Evolutionary conservation across 2,888 invertebrate species (phyloP).

Genomic region (Drosophila neonasuta): DNA sequence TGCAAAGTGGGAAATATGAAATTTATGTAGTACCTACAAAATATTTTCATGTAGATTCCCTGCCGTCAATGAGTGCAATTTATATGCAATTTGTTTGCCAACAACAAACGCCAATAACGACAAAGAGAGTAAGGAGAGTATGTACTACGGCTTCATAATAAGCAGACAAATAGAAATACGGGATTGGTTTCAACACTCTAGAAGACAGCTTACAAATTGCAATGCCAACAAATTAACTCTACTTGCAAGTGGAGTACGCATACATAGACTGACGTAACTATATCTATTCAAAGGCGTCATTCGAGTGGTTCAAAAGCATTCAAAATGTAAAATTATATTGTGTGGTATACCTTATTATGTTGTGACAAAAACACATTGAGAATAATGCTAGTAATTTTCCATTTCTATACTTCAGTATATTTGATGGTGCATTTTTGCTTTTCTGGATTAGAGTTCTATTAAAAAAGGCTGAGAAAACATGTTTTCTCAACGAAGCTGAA

Average conservation of each 20-base stretch:
- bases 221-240: constrained; percentile 28
- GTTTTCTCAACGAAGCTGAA: background rate
- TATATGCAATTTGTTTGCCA: constrained; percentile 70
- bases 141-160: constrained; percentile 37
- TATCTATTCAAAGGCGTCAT: background rate
- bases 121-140: constrained; percentile 1
- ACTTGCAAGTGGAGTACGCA: background rate
- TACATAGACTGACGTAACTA: background rate
- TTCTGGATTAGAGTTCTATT: background rate
- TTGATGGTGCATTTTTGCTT: background rate
- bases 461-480: too few species aligned
- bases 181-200: constrained; percentile 15
- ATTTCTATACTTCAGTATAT: background rate
- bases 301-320: too few species aligned
- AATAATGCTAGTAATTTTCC: too few species aligned
- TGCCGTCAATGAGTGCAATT: constrained; percentile 72
- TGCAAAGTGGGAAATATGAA: constrained; percentile 62
- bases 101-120: constrained; percentile 32
- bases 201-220: constrained; percentile 16
- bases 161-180: constrained; percentile 27
- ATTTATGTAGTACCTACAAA: constrained; percentile 61
- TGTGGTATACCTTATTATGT: too few species aligned
- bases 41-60: constrained; percentile 68
- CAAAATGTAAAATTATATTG: too few species aligned
- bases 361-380: too few species aligned